These are phyloP conservation scores for Cotesia vestalis DNA, from an alignment of 1,140 invertebrate species.

Conservation along the genomic window DNA sequence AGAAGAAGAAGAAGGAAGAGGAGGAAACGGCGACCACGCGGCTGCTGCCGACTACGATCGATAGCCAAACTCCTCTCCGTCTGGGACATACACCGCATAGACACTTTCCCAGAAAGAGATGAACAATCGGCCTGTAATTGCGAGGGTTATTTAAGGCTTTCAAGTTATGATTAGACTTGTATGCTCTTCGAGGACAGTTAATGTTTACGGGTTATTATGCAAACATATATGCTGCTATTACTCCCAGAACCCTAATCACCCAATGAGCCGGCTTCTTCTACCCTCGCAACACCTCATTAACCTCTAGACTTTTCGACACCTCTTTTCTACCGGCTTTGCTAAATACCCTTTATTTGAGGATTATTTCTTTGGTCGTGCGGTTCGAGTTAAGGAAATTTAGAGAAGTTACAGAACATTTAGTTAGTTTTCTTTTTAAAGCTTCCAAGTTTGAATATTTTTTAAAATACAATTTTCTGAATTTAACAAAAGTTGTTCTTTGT, in stretches of 20 bases:
- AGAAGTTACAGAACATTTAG: no score
- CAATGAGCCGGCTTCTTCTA: conserved; percentile 12
- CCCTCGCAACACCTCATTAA: conserved; percentile 6
- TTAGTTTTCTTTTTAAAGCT: no score
- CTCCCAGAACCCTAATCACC: background rate
- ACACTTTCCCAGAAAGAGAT: conserved; percentile 39
- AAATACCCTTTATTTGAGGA: no score
- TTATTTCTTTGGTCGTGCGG: no score
- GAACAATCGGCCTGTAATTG: background rate
- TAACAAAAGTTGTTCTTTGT: no score
- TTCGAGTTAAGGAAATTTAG: no score
- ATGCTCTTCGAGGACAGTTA: background rate
- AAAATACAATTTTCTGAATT: no score
- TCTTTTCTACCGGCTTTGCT: background rate
- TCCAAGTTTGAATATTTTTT: no score
- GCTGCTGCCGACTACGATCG: conserved; percentile 56
- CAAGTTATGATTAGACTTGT: no score
- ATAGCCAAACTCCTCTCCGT: conserved; percentile 62
- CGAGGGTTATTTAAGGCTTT: no score
- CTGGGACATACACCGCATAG: conserved; percentile 53
- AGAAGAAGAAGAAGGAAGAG: conserved; percentile 31
- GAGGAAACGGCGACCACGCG: conserved; percentile 50
- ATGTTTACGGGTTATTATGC: no score
- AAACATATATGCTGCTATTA: background rate
- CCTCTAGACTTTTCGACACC: conserved; percentile 19